Evolutionary conservation across 2,797 vertebrate genomes (phyloP).

Genomic region (Acanthornis magna): DNA sequence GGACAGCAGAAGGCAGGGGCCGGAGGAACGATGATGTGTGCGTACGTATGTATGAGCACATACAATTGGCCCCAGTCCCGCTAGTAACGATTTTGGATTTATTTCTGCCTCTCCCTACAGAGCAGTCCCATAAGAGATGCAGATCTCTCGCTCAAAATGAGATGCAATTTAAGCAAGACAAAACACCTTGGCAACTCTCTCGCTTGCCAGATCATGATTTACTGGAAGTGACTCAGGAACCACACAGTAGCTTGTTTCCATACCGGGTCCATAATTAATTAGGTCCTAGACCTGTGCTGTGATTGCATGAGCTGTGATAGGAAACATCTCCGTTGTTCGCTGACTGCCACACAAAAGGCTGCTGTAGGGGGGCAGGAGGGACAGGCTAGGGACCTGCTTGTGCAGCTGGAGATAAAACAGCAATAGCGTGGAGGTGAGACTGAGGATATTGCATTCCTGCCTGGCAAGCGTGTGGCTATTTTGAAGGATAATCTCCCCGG

Average conservation of each 20-base stretch:
- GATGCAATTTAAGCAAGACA: slow-evolving; percentile 59
- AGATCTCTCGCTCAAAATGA: slow-evolving; percentile 48
- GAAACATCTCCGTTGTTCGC: neutral
- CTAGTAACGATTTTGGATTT: slow-evolving; percentile 30
- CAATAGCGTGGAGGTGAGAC: neutral
- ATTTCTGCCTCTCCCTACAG: slow-evolving; percentile 33
- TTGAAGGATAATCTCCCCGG: neutral
- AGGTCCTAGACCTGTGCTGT: neutral
- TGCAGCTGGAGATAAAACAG: slow-evolving; percentile 39
- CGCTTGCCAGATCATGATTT: slow-evolving; percentile 39
- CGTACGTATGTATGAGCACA: neutral
- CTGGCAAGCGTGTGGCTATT: neutral
- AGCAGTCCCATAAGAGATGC: slow-evolving; percentile 40
- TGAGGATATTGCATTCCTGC: neutral
- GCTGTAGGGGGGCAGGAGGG: neutral
- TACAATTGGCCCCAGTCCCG: neutral
- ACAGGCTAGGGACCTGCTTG: neutral
- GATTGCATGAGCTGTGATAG: slow-evolving; percentile 8
- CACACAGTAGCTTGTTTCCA: slow-evolving; percentile 37
- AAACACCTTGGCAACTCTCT: slow-evolving; percentile 57
- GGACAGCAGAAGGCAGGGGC: neutral
- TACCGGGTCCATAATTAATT: slow-evolving; percentile 53
- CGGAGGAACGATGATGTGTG: neutral
- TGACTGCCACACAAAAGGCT: slow-evolving; percentile 10
- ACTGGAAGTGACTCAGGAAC: slow-evolving; percentile 57